Conservation (phyloP, 2,113 vertebrate species). For the Oreochromis spilurus region DNA sequence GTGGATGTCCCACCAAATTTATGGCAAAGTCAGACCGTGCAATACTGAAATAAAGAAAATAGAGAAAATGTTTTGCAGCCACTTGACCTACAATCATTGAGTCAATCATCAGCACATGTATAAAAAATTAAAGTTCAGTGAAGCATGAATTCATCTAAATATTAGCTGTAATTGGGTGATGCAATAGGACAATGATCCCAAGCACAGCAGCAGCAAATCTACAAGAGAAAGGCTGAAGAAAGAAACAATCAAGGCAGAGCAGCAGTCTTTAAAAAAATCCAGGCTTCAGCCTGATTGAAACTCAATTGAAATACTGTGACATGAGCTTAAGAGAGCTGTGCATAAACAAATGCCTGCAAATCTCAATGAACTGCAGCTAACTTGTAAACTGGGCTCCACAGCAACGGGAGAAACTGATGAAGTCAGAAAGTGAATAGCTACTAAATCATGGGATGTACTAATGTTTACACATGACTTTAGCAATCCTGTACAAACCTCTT, state of each 20-base stretch:
- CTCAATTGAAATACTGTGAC: background rate
- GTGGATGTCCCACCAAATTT: background rate
- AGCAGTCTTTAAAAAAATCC: accelerated
- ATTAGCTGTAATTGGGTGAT: background rate
- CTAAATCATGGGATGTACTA: background rate
- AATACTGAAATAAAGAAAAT: background rate
- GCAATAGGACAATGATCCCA: background rate
- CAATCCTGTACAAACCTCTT: background rate
- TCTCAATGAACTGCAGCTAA: background rate
- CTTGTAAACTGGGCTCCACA: background rate
- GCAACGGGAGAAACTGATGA: accelerated
- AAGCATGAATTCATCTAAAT: background rate
- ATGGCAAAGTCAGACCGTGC: background rate
- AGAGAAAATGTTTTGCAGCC: background rate
- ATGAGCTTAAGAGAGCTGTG: background rate
- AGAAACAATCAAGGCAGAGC: background rate
- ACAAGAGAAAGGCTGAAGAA: background rate
- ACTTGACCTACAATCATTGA: background rate
- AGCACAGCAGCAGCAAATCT: background rate
- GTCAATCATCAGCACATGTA: background rate
- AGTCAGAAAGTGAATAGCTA: background rate
- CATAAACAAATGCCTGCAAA: background rate
- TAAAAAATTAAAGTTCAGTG: background rate
- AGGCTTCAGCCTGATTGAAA: background rate
- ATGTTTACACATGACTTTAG: background rate